phyloP scores from a whole-genome alignment of 1,140 invertebrate genomes.

The Drosophila ercepeae region DNA sequence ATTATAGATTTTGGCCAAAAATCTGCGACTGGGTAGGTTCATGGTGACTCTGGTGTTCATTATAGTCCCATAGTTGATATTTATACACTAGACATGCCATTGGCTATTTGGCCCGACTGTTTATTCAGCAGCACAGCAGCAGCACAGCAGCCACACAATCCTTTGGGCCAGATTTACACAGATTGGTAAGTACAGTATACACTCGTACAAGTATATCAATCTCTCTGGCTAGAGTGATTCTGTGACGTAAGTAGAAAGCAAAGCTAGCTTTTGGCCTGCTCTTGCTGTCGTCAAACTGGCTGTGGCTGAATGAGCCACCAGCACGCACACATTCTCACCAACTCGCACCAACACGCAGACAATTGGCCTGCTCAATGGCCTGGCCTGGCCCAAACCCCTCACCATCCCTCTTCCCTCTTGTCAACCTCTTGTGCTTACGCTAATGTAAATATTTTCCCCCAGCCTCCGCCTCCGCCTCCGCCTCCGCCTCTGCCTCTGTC shows the following conservation, averaged over 20 bases:
- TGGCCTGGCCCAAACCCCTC: neutral
- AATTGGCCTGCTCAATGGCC: conserved; percentile 78
- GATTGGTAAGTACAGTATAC: neutral
- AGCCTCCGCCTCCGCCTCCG: neutral
- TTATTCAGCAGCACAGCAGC: conserved; percentile 30
- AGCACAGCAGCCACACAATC: conserved; percentile 10
- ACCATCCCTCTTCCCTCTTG: neutral
- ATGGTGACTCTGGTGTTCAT: conserved; percentile 18
- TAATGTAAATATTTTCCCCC: conserved; percentile 77
- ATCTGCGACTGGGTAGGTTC: conserved; percentile 13
- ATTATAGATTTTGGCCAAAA: conserved; percentile 51
- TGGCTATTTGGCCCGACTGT: conserved; percentile 12
- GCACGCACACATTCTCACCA: conserved; percentile 34
- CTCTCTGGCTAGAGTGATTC: conserved; percentile 3
- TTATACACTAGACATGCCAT: conserved; percentile 22
- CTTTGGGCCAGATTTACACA: conserved; percentile 32
- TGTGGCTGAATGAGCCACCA: conserved; percentile 74
- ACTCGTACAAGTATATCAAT: conserved; percentile 30
- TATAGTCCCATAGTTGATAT: conserved; percentile 33
- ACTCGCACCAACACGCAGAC: conserved; percentile 40
- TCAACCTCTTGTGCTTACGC: conserved; percentile 62
- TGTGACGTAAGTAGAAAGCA: conserved; percentile 65
- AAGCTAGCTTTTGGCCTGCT: conserved; percentile 59
- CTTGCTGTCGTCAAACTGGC: conserved; percentile 79
- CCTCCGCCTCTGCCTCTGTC: conserved; percentile 22